phyloP scores from a whole-genome alignment of 2,888 invertebrate species.

The Pandemis cinnamomeana region DNA sequence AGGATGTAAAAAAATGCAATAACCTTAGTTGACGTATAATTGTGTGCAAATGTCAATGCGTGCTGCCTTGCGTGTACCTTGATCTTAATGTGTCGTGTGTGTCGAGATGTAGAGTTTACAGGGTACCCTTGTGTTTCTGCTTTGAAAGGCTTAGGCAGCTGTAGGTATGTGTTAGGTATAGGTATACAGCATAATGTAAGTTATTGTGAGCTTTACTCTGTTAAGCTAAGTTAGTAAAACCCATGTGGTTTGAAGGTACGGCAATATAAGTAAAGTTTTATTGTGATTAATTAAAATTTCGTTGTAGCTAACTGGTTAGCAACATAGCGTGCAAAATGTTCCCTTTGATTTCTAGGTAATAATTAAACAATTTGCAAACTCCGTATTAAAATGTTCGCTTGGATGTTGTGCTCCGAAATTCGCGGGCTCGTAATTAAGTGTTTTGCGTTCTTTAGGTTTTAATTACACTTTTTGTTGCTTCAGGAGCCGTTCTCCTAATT shows the following conservation, averaged over 20 bases:
- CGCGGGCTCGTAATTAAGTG: slow-evolving; percentile 12
- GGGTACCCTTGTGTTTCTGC: slow-evolving; percentile 34
- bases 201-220: slow-evolving; percentile 14
- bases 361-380: slow-evolving; percentile 1
- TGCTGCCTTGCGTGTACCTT: slow-evolving; percentile 50
- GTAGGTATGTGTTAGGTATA: not conserved
- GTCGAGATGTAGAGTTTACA: slow-evolving; percentile 3
- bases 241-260: not conserved
- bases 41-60: slow-evolving; percentile 45
- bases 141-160: slow-evolving; percentile 19
- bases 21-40: slow-evolving; percentile 42
- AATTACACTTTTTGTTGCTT: slow-evolving; percentile 5
- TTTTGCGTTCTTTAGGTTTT: slow-evolving; percentile 2
- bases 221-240: slow-evolving; percentile 4
- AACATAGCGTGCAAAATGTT: not conserved
- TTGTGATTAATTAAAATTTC: slow-evolving; percentile 5
- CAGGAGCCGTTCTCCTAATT: slow-evolving; percentile 17
- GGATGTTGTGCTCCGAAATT: slow-evolving; percentile 8
- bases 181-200: slow-evolving; percentile 12
- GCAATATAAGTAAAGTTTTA: not conserved
- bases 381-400: not conserved
- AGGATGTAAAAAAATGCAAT: slow-evolving; percentile 21
- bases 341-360: not conserved
- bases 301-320: not conserved
- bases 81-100: slow-evolving; percentile 49